Percentiles rank a stretch among this genome's conserved stretches.
These are phyloP conservation scores for Ibycter americanus DNA, from an alignment of 2,797 vertebrate species.

Conservation along the genomic window DNA sequence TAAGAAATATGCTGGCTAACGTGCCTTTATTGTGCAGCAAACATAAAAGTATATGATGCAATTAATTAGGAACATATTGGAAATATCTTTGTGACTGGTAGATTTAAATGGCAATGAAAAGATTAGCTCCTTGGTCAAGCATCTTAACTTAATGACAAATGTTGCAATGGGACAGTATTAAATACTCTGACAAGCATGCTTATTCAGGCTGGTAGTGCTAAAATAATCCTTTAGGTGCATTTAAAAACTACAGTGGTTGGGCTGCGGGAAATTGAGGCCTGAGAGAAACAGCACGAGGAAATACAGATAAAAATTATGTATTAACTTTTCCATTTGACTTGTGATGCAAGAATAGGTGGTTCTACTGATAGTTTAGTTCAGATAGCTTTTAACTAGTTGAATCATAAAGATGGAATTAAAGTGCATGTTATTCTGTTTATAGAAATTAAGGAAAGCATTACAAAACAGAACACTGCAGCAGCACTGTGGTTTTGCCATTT, in stretches of 20 bases:
- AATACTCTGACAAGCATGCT: background rate
- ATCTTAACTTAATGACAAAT: conserved; percentile 25
- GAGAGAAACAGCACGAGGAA: background rate
- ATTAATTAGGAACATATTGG: conserved; percentile 42
- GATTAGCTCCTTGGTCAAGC: conserved; percentile 31
- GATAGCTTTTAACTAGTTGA: background rate
- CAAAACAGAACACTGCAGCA: background rate
- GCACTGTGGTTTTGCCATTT: background rate
- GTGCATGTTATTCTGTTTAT: background rate
- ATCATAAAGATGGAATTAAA: background rate
- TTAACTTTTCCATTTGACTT: background rate
- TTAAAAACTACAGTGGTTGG: background rate
- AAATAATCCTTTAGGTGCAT: background rate
- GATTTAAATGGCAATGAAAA: conserved; percentile 48
- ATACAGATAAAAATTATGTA: background rate
- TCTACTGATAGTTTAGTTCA: background rate
- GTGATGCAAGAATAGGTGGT: background rate
- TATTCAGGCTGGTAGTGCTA: background rate
- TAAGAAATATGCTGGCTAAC: background rate
- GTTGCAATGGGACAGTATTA: background rate
- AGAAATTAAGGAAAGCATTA: background rate
- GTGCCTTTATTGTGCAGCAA: background rate
- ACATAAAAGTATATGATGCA: conserved; percentile 50
- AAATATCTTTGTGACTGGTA: conserved; percentile 3
- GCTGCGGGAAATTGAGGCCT: background rate